Evolutionary conservation across 2,113 vertebrate species (phyloP), one percentile per base, ranked within the genome.

Genomic region (Pollachius pollachius): DNA sequence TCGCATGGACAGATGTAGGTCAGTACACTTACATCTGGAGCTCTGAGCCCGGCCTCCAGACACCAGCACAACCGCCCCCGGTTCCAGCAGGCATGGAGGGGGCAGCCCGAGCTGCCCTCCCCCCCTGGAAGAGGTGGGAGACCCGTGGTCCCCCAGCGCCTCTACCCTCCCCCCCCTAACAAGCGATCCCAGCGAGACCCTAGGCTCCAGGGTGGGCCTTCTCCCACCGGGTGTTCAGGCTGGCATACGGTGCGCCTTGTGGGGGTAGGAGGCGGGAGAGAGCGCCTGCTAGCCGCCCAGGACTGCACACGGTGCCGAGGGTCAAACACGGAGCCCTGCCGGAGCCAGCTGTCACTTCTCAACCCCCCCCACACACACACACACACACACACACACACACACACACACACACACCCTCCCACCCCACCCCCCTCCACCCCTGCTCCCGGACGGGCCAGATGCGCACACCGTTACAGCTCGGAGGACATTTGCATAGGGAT

Each of bases 301-400:
- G 77, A 79, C 65, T 72, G 77, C 62, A 68, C 86, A 73, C 74
- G 74, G 87, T 85, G 85, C 79, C 87, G 86, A 72, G 89, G 91
- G 92, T 92, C 89, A 90, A 90, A 92, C 89, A 91, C 87, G 85
- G 88, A 89, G 90, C 86, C 89, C 79, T 81, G 84, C 78, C 80
- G 82, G 85, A 92, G 41, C 92, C 92, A 93, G 92, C 92, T 93
- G 92, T 91, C 91, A 85, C 86, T 83, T 87, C 83, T 78, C 90
- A 88, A 89, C 86, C 85, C 78, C 77, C 85, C 78, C 70, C 63
- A 37, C n/a, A n/a, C n/a, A n/a, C n/a, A 37, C 41, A 8, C 41
- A 1, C 41, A 41, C 34, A 52, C 52, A 6, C 62, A 37, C 74
- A 5, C 62, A 15, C 87, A 85, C 78, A 74, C 84, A 77, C 74